A percentile compares a stretch with the other conserved stretches of the same genome.
phyloP scores from a whole-genome alignment of 2,888 invertebrate species.

The Parelbella ahira region DNA sequence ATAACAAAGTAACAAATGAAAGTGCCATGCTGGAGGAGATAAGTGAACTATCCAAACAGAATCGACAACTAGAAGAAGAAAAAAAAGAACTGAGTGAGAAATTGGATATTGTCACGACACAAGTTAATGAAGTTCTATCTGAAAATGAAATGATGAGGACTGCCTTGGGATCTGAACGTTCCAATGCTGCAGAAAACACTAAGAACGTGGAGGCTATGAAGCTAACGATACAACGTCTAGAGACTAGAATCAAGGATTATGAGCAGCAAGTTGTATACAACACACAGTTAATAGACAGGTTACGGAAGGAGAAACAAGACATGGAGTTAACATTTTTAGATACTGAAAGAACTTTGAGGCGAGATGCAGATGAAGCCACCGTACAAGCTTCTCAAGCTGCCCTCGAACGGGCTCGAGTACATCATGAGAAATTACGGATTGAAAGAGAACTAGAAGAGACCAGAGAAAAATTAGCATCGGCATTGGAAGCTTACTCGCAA shows the following conservation, averaged over 20 bases:
- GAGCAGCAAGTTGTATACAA: slow-evolving; percentile 54
- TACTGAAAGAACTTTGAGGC: slow-evolving; percentile 80
- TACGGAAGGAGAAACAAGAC: slow-evolving; percentile 62
- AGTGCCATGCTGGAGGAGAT: slow-evolving; percentile 78
- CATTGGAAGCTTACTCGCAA: slow-evolving; percentile 54
- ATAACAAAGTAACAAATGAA: slow-evolving; percentile 71
- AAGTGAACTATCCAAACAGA: slow-evolving; percentile 57
- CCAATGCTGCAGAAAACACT: slow-evolving; percentile 45
- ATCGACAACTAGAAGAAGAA: slow-evolving; percentile 52
- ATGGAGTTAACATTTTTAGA: slow-evolving; percentile 64
- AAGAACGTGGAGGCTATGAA: slow-evolving; percentile 47
- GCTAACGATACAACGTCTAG: slow-evolving; percentile 43
- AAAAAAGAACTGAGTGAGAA: slow-evolving; percentile 68
- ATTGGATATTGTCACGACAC: slow-evolving; percentile 52
- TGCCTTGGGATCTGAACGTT: slow-evolving; percentile 42
- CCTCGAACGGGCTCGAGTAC: slow-evolving; percentile 86
- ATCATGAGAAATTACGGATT: slow-evolving; percentile 84
- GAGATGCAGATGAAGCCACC: slow-evolving; percentile 85
- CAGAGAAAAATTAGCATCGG: slow-evolving; percentile 63
- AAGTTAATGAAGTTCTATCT: slow-evolving; percentile 49
- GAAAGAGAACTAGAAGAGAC: slow-evolving; percentile 83
- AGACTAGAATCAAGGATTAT: slow-evolving; percentile 49
- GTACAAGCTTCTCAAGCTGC: slow-evolving; percentile 87
- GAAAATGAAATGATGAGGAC: slow-evolving; percentile 53
- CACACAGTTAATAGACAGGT: slow-evolving; percentile 46